These are phyloP conservation scores for Cossypha niveicapilla DNA, from an alignment of 2,797 vertebrate species.

Conservation along the genomic window DNA sequence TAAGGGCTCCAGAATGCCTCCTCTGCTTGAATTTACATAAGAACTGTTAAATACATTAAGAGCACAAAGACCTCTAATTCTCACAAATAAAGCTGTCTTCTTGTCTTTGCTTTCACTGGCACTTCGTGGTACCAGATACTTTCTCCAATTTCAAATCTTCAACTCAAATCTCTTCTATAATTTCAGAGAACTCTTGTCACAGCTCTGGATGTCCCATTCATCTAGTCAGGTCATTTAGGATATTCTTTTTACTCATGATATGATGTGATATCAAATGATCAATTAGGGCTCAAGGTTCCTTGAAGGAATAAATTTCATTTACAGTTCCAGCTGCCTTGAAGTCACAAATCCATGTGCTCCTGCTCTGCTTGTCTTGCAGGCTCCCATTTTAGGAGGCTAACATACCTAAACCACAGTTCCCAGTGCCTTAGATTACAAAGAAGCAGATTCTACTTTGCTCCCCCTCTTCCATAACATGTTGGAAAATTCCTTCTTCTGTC, in stretches of 20 bases:
- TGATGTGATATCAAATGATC: accelerated
- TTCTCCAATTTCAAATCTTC: background rate
- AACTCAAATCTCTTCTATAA: background rate
- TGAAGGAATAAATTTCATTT: background rate
- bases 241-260: background rate
- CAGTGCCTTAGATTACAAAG: background rate
- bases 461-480: background rate
- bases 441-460: background rate
- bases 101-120: background rate
- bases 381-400: background rate
- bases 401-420: background rate
- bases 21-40: background rate
- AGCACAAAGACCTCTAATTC: background rate
- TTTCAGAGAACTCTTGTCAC: background rate
- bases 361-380: background rate
- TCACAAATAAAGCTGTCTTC: background rate
- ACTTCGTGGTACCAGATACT: background rate
- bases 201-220: background rate
- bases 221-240: background rate
- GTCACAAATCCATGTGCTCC: background rate
- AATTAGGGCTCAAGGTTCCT: background rate
- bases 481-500: background rate
- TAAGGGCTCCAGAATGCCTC: background rate
- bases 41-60: background rate
- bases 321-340: background rate